phyloP scores from a whole-genome alignment of 2,113 vertebrate genomes.

The Nothocercus julius region DNA sequence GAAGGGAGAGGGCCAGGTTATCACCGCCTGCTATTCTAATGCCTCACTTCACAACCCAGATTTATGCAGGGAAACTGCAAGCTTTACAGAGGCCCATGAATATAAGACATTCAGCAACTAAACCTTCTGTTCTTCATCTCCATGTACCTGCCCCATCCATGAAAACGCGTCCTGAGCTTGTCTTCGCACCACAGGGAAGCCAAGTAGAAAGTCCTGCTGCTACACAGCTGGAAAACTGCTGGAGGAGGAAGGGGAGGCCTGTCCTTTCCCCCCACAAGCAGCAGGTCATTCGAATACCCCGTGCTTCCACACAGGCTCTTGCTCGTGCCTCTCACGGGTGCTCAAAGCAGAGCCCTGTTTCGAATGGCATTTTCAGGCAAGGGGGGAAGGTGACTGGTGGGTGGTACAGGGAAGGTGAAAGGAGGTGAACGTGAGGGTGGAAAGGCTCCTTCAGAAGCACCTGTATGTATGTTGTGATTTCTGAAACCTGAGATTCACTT shows the following conservation, averaged over 20 bases:
- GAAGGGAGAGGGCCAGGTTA: background rate
- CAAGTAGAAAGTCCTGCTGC: background rate
- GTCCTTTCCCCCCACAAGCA: background rate
- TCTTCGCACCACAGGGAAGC: background rate
- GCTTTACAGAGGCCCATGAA: background rate
- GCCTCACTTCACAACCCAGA: background rate
- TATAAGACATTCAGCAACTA: background rate
- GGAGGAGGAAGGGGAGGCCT: slow-evolving; percentile 47
- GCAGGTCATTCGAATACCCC: background rate
- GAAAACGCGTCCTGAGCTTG: background rate
- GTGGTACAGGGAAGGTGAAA: slow-evolving; percentile 63
- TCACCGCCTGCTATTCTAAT: slow-evolving; percentile 21
- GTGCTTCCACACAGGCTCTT: background rate
- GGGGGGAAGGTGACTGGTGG: slow-evolving; percentile 44
- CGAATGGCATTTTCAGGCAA: slow-evolving; percentile 33
- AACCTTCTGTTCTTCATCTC: background rate
- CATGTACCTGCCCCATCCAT: background rate
- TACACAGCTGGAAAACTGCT: background rate
- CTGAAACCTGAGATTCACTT: slow-evolving; percentile 59
- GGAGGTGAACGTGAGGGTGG: slow-evolving; percentile 68
- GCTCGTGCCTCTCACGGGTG: background rate
- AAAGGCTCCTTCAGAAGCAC: slow-evolving; percentile 49
- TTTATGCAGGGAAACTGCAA: background rate
- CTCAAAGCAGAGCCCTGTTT: background rate
- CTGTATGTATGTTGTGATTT: slow-evolving; percentile 69